Base-by-base conservation (phyloP, 64 coral and sea anemone genomes). In the Montipora sp. region DNA sequence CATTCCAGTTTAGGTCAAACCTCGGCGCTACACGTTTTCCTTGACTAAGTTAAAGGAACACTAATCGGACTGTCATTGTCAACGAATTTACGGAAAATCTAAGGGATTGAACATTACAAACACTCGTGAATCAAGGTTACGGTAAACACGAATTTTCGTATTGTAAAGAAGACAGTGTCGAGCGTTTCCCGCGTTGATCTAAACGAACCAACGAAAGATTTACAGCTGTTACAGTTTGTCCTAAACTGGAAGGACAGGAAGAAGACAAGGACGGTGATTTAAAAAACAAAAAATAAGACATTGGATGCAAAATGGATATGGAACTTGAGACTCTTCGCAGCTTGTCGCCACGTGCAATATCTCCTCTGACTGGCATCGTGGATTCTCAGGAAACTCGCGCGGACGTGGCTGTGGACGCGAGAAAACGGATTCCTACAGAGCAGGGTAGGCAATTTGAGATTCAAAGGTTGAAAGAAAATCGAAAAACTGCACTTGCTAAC, bases 361-460 rank as follows among this genome's bases (percentile, higher is more conserved):
- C 70, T 73, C 70, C 70, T 21, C n/a, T 23, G 70, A 73, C 70
- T 27, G n/a, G 70, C 11, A 73, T 73, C 70, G n/a, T 73, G 70
- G 70, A 73, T 73, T 73, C 80, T 83, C 21, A 58, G 59, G 80
- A 83, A 65, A 83, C 57, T 61, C 63, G 53, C 63, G 63, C 49
- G 57, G 80, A 65, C 63, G n/a, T 63, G 60, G 60, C 60, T 63
- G 60, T 63, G 60, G 14, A 63, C 9, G 60, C 80, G 21, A 93
- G 91, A 93, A 79, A 58, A 87, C 86, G 74, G 71, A 87, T 87
- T 60, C 82, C 81, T 75, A 89, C 92, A 83, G 85, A 78, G 9
- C 89, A 94, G 89, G 68, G 77, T 94, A 94, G 60, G 78, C 47
- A 94, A 68, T 94, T 89, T 89, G 87, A 88, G 61, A 58, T 82